phyloP scores from a whole-genome alignment of 2,797 vertebrate species.

The Megalops cyprinoides region DNA sequence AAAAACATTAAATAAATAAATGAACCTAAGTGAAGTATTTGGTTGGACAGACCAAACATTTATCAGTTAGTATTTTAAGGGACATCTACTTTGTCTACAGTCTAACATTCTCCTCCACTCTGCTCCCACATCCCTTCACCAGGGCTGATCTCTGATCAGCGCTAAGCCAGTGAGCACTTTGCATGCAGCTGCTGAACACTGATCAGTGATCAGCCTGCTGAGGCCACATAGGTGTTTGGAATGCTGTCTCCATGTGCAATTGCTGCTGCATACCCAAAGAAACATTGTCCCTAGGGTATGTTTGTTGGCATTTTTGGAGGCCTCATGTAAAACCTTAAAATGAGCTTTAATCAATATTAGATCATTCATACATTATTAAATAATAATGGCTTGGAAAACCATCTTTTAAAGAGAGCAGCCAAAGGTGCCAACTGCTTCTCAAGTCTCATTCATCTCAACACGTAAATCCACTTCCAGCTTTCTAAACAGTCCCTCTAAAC shows the following conservation, averaged over 20 bases:
- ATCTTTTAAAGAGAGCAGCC: background rate
- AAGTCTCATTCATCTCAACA: background rate
- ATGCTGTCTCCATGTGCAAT: too few relatives aligned
- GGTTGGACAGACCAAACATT: constrained; percentile 9
- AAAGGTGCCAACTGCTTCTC: background rate
- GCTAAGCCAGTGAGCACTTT: background rate
- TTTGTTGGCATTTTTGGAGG: too few relatives aligned
- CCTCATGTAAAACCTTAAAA: too few relatives aligned
- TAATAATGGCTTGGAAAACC: background rate
- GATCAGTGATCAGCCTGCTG: background rate
- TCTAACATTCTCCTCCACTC: too few relatives aligned
- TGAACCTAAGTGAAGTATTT: constrained; percentile 16
- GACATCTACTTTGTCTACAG: background rate
- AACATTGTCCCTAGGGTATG: too few relatives aligned
- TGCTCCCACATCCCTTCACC: too few relatives aligned
- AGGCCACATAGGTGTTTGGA: too few relatives aligned
- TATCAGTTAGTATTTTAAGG: constrained; percentile 16
- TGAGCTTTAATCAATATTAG: too few relatives aligned
- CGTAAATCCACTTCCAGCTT: background rate
- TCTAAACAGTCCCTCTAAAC: too few relatives aligned
- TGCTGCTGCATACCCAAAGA: too few relatives aligned
- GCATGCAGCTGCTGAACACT: background rate
- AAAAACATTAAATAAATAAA: constrained; percentile 22
- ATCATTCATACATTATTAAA: background rate
- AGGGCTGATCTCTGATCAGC: too few relatives aligned